Percentiles rank a stretch among this genome's conserved stretches.
phyloP scores from a whole-genome alignment of 1,140 invertebrate species.

The Bombus balteatus region DNA sequence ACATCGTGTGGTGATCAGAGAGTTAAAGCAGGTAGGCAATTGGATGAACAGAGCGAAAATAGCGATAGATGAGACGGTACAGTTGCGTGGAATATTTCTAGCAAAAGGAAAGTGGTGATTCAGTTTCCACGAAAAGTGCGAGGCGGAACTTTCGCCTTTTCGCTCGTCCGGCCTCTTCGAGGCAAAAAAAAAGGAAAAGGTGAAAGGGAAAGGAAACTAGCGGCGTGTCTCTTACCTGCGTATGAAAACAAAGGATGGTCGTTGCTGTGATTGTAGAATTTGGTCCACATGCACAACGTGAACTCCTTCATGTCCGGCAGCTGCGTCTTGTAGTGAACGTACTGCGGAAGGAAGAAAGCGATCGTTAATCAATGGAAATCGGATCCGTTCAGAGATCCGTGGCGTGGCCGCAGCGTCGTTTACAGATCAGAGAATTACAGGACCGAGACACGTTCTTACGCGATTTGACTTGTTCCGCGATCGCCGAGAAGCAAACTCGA shows the following conservation, averaged over 20 bases:
- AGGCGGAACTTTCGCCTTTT: background rate
- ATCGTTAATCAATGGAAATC: background rate
- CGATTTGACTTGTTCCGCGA: too few relatives aligned
- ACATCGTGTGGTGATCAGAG: too few relatives aligned
- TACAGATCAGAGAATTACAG: background rate
- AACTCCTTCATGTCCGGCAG: conserved; percentile 91
- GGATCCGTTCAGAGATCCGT: too few relatives aligned
- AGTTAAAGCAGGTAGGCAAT: too few relatives aligned
- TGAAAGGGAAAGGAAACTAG: conserved; percentile 44
- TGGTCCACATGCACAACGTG: conserved; percentile 91
- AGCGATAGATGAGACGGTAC: too few relatives aligned
- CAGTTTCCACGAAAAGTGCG: conserved; percentile 12
- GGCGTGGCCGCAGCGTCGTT: too few relatives aligned
- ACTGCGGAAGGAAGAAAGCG: conserved; percentile 64
- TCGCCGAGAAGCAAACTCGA: too few relatives aligned
- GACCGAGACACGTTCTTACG: background rate
- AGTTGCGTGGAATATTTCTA: background rate
- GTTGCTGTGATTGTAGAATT: conserved; percentile 90
- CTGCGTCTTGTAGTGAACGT: conserved; percentile 87
- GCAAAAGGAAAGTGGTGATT: background rate
- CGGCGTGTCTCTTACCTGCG: conserved; percentile 85
- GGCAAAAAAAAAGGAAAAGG: background rate
- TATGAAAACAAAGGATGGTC: conserved; percentile 93
- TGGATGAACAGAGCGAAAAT: too few relatives aligned
- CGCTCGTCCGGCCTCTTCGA: conserved; percentile 33